Evolutionary conservation across 2,797 vertebrate species (phyloP), one percentile per base, ranked within the genome.

Genomic region (Ctenosaura bakeri): DNA sequence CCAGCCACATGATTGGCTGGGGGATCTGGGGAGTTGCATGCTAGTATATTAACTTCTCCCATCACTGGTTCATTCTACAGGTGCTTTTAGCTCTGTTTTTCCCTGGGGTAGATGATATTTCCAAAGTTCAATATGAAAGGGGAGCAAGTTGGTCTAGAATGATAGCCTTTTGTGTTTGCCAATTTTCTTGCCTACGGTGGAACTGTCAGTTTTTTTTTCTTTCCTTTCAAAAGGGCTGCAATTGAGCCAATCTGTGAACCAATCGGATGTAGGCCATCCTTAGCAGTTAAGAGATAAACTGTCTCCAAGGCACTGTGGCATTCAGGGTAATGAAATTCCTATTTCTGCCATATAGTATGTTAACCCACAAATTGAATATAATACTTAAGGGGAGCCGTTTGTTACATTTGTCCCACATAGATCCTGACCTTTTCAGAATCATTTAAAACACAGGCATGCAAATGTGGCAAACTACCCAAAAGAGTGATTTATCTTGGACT

Each of bases 341-440:
- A 0, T 91, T 94, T 0, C 90, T 93, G 91, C 89, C 89, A 87
- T 92, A 86, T 62, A 91, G 80, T 90, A 85, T 3, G 80, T 69
- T 94, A 93, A 79, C 86, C 91, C 8, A 0, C 92, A 95, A 94
- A 95, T 90, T 88, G 88, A 93, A 90, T 92, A 91, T 87, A 93
- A 91, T 90, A 76, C 90, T 92, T 92, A 71, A 91, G 71, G 93
- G 90, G 89, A 94, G 89, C 85, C 24, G 78, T 95, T 95, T 95
- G 93, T 96, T 95, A 95, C 92, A 96, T 96, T 92, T 95, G 91
- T 94, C 86, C 88, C 90, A 88, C 93, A 95, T 38, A 93, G 88
- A 88, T 82, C 88, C 32, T 92, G 93, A 96, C 94, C 91, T 96
- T 96, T 90, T 92, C 79, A 94, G 94, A 89, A 35, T 85, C 73